Percentiles rank a stretch among this genome's conserved stretches.
These are phyloP conservation scores for Cartodere bifasciata DNA, from an alignment of 2,888 invertebrate species.

Conservation along the genomic window DNA sequence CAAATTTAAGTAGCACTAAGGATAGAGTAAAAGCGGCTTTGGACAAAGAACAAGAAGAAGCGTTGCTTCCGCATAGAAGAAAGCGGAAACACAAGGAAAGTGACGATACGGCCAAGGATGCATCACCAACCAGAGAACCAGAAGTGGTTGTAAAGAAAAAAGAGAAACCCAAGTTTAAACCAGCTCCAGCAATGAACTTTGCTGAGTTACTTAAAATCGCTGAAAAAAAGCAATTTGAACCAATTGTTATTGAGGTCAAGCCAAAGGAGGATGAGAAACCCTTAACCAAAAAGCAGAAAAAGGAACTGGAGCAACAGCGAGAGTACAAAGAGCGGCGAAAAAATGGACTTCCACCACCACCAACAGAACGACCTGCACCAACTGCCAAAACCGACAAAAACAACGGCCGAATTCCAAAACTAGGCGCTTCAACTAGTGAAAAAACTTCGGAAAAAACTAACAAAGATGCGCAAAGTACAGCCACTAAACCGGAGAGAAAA, in stretches of 20 bases:
- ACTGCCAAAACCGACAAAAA: too few relatives aligned
- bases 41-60: constrained; percentile 57
- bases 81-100: constrained; percentile 36
- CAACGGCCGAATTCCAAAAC: too few relatives aligned
- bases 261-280: constrained; percentile 49
- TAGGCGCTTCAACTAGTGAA: too few relatives aligned
- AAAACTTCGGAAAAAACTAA: too few relatives aligned
- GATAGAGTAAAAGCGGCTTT: constrained; percentile 69
- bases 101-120: constrained; percentile 21
- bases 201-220: constrained; percentile 67
- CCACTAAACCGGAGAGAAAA: too few relatives aligned
- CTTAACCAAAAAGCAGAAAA: constrained; percentile 70
- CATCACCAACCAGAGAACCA: constrained; percentile 27
- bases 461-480: too few relatives aligned
- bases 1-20: constrained; percentile 46
- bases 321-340: constrained; percentile 46
- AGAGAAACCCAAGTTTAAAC: constrained; percentile 44
- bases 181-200: constrained; percentile 69
- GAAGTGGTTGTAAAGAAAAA: constrained; percentile 27
- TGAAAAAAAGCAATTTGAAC: constrained; percentile 71
- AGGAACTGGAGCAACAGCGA: constrained; percentile 59
- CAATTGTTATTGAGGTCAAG: constrained; percentile 48
- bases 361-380: too few relatives aligned
- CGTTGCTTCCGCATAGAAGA: constrained; percentile 52
- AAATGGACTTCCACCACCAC: constrained; percentile 20